Conservation (phyloP, 2,113 vertebrate species). For the Microtus pennsylvanicus region DNA sequence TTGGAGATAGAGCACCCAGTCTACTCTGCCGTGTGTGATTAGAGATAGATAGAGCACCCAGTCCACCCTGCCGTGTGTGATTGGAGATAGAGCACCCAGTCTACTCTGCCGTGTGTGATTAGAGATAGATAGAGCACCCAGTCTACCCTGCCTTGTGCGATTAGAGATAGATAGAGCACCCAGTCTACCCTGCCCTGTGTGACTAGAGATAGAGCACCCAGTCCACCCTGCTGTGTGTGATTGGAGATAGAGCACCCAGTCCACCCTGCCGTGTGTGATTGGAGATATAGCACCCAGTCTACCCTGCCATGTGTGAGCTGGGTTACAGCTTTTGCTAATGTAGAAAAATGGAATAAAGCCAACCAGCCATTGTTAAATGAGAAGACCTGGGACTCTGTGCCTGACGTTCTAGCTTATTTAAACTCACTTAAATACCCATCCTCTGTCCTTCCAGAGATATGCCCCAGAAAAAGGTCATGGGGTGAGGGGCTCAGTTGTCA, state of each 20-base stretch:
- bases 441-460: not conserved
- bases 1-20: too few relatives aligned
- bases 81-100: too few relatives aligned
- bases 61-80: too few relatives aligned
- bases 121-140: rapidly evolving
- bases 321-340: slow-evolving; percentile 17
- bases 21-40: too few relatives aligned
- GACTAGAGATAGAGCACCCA: too few relatives aligned
- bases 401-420: not conserved
- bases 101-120: rapidly evolving
- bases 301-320: not conserved
- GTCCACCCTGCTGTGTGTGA: too few relatives aligned
- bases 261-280: too few relatives aligned
- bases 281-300: too few relatives aligned
- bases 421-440: not conserved
- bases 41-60: too few relatives aligned
- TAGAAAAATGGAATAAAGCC: slow-evolving; percentile 17
- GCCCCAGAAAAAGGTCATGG: not conserved
- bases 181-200: rapidly evolving
- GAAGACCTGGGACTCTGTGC: not conserved
- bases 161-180: rapidly evolving
- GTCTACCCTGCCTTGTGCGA: rapidly evolving
- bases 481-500: not conserved
- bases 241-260: too few relatives aligned
- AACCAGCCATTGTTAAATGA: not conserved